Conservation (phyloP, 2,888 invertebrate genomes). For the Ectemnius lituratus region DNA sequence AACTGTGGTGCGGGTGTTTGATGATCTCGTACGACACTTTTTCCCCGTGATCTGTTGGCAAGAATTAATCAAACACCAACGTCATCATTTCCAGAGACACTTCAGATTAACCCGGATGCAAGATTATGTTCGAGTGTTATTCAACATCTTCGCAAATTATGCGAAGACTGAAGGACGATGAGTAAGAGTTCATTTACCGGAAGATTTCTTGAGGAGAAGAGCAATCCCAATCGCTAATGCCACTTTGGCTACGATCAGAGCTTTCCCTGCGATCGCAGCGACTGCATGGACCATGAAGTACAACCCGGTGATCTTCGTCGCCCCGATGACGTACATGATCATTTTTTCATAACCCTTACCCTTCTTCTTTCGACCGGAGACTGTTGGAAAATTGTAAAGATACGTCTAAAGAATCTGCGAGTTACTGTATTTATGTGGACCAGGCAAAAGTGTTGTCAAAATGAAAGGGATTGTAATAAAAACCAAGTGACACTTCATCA, state of each 20-base stretch:
- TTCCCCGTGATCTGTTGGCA: conserved; percentile 81
- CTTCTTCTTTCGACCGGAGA: conserved; percentile 76
- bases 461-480: neutral
- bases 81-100: neutral
- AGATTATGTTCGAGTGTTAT: neutral
- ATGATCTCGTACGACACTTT: conserved; percentile 92
- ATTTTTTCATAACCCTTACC: conserved; percentile 84
- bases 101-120: neutral
- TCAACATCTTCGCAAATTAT: neutral
- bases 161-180: neutral
- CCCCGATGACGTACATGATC: conserved; percentile 86
- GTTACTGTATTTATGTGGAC: neutral
- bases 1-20: conserved; percentile 90
- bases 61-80: neutral
- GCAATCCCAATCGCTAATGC: conserved; percentile 90
- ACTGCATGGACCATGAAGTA: conserved; percentile 89
- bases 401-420: neutral
- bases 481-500: too few species aligned
- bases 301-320: conserved; percentile 87
- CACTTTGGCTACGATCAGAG: conserved; percentile 89
- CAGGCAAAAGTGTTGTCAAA: neutral
- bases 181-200: conserved; percentile 59
- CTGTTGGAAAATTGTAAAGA: conserved; percentile 26
- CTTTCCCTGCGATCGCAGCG: conserved; percentile 90
- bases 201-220: conserved; percentile 86